phyloP scores from a whole-genome alignment of 2,113 vertebrate species.

The Hystrix brachyura region DNA sequence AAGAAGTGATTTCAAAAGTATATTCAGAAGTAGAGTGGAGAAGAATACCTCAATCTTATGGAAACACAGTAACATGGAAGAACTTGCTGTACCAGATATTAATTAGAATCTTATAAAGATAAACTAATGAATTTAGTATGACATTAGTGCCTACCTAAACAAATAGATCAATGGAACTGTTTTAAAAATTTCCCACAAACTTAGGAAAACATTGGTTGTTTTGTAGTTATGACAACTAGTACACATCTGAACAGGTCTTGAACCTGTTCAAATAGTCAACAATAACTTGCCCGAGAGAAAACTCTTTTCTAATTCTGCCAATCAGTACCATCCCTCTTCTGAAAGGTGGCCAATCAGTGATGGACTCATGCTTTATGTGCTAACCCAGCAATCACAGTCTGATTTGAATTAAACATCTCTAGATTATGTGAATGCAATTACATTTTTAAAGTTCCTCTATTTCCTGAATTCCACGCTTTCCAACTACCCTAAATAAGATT shows the following conservation, averaged over 20 bases:
- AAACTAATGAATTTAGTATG: background rate
- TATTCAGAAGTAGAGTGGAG: background rate
- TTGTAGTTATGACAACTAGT: background rate
- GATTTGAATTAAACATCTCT: background rate
- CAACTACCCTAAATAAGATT: background rate
- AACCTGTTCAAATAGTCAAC: slow-evolving; percentile 1
- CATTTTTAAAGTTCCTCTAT: background rate
- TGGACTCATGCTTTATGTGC: background rate
- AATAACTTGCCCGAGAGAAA: background rate
- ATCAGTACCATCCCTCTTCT: background rate
- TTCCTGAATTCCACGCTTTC: background rate
- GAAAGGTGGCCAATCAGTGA: background rate
- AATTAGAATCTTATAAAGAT: background rate
- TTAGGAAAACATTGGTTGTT: background rate
- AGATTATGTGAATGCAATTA: background rate
- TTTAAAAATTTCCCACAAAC: background rate
- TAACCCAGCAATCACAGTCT: background rate
- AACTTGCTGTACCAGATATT: background rate
- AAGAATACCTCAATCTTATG: background rate
- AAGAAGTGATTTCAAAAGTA: background rate
- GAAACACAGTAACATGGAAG: background rate
- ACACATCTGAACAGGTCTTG: slow-evolving; percentile 5
- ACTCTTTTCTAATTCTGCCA: background rate
- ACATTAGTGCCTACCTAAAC: background rate
- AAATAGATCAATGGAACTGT: background rate